A percentile compares a stretch with the other conserved stretches of the same genome.
These are phyloP conservation scores for Trissoscelio sp. DNA, from an alignment of 2,888 invertebrate species.

Conservation along the genomic window DNA sequence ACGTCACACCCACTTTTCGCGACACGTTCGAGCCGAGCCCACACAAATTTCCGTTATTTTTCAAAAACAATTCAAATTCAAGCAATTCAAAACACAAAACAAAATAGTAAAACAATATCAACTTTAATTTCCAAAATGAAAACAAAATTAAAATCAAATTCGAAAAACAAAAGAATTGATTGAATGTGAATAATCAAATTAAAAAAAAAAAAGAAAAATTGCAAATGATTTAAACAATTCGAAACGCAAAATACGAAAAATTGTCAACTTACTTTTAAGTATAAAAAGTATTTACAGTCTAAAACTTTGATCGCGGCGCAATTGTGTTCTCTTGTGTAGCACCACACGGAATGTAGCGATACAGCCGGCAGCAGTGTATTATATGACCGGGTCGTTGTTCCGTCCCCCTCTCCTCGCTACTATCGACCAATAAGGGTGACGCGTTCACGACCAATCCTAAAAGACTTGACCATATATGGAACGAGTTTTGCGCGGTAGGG, in stretches of 20 bases:
- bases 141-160: too few species aligned
- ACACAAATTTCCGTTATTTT: conserved; percentile 39
- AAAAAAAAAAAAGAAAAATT: conserved; percentile 21
- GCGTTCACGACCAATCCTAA: conserved; percentile 87
- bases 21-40: conserved; percentile 46
- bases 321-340: conserved; percentile 77
- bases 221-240: background rate
- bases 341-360: conserved; percentile 81
- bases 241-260: too few species aligned
- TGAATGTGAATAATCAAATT: too few species aligned
- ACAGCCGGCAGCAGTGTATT: conserved; percentile 80
- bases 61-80: too few species aligned
- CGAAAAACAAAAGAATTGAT: too few species aligned
- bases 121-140: too few species aligned
- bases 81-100: too few species aligned
- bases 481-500: conserved; percentile 85
- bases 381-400: conserved; percentile 78
- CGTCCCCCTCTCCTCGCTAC: conserved; percentile 73
- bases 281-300: conserved; percentile 79
- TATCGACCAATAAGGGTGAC: conserved; percentile 81
- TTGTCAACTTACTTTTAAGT: conserved; percentile 75
- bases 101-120: conserved; percentile 2
- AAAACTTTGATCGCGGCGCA: conserved; percentile 74
- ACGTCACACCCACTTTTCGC: conserved; percentile 71
- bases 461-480: conserved; percentile 92